Evolutionary conservation across 2,797 vertebrate genomes (phyloP).

Genomic region (Melanotaenia boesemani): DNA sequence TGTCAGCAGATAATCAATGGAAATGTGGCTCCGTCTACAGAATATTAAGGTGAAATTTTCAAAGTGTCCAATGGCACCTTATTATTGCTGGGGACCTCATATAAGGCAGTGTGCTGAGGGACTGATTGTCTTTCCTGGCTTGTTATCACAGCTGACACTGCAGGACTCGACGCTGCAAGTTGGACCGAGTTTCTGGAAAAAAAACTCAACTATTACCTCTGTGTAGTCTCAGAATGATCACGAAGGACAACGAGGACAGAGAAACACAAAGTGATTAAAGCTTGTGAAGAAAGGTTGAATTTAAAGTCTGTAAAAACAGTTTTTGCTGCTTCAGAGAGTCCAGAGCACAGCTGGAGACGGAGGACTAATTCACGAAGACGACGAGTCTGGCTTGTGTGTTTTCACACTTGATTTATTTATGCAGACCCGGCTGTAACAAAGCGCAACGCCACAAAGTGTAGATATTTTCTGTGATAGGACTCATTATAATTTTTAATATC

Average conservation of each 20-base stretch:
- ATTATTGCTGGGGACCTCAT: not conserved
- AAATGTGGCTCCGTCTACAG: not conserved
- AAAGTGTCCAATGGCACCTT: constrained; percentile 4
- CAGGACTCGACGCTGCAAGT: constrained; percentile 14
- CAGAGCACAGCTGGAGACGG: not conserved
- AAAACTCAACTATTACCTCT: constrained; percentile 16
- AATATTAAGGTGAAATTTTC: constrained; percentile 23
- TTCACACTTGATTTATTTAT: not conserved
- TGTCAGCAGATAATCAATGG: not conserved
- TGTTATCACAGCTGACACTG: constrained; percentile 15
- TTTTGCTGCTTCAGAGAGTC: not conserved
- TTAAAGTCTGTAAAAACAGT: not conserved
- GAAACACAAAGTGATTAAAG: not conserved
- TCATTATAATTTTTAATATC: not conserved
- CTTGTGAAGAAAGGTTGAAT: no score
- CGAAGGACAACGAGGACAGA: not conserved
- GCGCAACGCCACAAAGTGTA: not conserved
- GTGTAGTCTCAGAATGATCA: not conserved
- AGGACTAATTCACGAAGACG: not conserved
- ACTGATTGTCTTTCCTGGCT: not conserved
- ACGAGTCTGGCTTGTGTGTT: not conserved
- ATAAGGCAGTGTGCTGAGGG: not conserved
- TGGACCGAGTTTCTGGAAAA: not conserved
- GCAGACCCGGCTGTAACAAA: not conserved
- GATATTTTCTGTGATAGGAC: not conserved